Evolutionary conservation across 2,888 invertebrate species (phyloP).

Genomic region (Ctena decussata): DNA sequence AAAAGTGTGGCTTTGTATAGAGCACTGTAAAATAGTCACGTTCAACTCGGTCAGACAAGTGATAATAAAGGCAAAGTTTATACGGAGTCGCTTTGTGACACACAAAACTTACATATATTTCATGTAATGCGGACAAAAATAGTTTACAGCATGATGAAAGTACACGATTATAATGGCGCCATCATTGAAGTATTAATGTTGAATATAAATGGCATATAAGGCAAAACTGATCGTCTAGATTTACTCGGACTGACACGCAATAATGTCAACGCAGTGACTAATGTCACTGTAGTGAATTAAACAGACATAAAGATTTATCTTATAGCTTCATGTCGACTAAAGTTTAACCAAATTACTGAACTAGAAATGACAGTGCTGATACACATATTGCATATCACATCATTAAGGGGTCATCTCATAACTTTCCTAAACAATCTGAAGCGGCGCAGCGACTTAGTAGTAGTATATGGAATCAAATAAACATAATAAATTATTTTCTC

Average conservation of each 20-base stretch:
- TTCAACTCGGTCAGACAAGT: background rate
- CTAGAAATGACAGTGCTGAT: slow-evolving; percentile 14
- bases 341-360: slow-evolving; percentile 9
- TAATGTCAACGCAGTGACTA: background rate
- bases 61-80: background rate
- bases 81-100: background rate
- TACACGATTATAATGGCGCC: slow-evolving; percentile 8
- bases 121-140: background rate
- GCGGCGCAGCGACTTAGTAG: no score
- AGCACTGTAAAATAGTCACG: background rate
- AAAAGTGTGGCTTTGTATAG: background rate
- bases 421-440: no score
- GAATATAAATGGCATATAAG: background rate
- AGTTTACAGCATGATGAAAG: background rate
- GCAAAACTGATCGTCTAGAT: slow-evolving; percentile 7
- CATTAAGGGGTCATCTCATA: background rate
- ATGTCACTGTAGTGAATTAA: background rate
- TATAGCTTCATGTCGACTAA: slow-evolving; percentile 10
- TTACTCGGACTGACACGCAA: background rate
- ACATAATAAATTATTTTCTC: no score
- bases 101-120: background rate
- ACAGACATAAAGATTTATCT: slow-evolving; percentile 10
- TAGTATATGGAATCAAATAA: no score
- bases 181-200: background rate
- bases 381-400: slow-evolving; percentile 3